Evolutionary conservation across 2,113 vertebrate genomes (phyloP).

Genomic region (Thryonomys swinderianus): DNA sequence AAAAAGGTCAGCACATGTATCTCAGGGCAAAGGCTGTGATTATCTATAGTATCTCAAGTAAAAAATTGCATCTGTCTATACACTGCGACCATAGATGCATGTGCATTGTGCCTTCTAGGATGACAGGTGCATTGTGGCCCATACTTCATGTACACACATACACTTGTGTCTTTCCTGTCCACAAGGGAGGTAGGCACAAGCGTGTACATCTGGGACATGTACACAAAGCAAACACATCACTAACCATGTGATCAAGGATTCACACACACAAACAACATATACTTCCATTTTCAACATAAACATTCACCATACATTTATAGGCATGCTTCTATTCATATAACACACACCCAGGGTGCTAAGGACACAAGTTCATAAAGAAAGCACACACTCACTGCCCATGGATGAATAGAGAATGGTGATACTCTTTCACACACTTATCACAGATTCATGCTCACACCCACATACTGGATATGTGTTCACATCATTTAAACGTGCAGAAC

Average conservation of each 20-base stretch:
- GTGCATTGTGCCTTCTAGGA: no score
- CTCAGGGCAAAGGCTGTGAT: not conserved
- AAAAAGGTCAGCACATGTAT: not conserved
- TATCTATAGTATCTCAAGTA: not conserved
- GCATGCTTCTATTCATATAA: not conserved
- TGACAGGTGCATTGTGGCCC: not conserved
- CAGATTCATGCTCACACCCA: not conserved
- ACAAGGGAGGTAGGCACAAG: no score
- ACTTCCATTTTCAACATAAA: no score
- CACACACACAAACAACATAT: not conserved
- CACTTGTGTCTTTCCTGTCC: not conserved
- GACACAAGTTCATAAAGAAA: not conserved
- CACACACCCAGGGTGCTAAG: not conserved
- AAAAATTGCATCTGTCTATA: not conserved
- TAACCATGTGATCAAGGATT: not conserved
- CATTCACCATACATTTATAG: not conserved
- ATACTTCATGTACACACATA: no score
- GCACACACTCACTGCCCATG: not conserved
- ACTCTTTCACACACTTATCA: not conserved
- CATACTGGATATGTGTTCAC: not conserved
- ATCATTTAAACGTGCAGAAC: not conserved
- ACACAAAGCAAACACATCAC: not conserved
- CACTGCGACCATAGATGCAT: fast-evolving
- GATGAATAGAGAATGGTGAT: not conserved
- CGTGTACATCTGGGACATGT: not conserved